These are phyloP conservation scores for Eulithis prunata DNA, from an alignment of 2,888 invertebrate species.

Conservation along the genomic window DNA sequence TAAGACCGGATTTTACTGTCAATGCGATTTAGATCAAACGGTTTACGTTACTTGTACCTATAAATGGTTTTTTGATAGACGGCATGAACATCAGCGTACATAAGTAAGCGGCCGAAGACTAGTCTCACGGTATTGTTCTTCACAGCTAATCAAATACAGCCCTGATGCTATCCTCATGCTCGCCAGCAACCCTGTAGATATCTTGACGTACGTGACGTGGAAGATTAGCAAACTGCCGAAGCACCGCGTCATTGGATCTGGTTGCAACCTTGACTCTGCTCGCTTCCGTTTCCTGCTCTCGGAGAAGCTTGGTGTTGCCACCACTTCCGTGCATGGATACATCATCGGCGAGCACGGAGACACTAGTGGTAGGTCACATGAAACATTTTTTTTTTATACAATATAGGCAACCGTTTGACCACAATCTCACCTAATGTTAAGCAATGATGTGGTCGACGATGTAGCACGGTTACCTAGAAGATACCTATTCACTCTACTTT, in stretches of 20 bases:
- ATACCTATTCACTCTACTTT: too few relatives aligned
- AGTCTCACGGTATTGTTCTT: background rate
- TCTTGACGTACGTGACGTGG: slow-evolving; percentile 97
- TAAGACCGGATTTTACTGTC: too few relatives aligned
- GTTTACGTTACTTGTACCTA: too few relatives aligned
- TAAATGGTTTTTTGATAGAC: too few relatives aligned
- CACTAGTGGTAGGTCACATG: slow-evolving; percentile 86
- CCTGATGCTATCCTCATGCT: slow-evolving; percentile 94
- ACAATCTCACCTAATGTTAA: too few relatives aligned
- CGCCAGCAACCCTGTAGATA: slow-evolving; percentile 97
- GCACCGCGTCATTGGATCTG: slow-evolving; percentile 95
- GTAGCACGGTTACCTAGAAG: too few relatives aligned
- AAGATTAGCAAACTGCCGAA: slow-evolving; percentile 95
- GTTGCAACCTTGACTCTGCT: slow-evolving; percentile 96
- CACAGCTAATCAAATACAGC: slow-evolving; percentile 90
- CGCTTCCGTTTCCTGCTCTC: slow-evolving; percentile 95
- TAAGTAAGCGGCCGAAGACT: too few relatives aligned
- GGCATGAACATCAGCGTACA: too few relatives aligned
- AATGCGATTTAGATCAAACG: too few relatives aligned
- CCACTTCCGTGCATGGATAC: slow-evolving; percentile 95
- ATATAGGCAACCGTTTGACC: too few relatives aligned
- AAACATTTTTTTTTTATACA: too few relatives aligned
- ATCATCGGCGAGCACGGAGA: slow-evolving; percentile 98
- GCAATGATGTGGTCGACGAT: too few relatives aligned
- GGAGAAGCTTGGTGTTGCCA: slow-evolving; percentile 91